phyloP scores from a whole-genome alignment of 1,140 invertebrate species.

The Latrodectus geometricus region DNA sequence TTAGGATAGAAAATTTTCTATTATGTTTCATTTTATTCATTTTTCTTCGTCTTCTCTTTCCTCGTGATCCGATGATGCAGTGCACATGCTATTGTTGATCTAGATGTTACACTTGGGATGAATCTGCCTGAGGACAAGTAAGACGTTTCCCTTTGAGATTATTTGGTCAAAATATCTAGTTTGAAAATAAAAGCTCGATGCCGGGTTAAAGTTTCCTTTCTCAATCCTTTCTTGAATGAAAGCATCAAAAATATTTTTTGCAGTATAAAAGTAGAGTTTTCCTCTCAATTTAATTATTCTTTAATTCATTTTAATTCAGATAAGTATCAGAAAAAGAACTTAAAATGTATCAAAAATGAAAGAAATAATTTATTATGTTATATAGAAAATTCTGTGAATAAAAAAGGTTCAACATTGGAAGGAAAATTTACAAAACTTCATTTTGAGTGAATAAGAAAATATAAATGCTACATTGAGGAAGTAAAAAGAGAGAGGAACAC shows the following conservation, averaged over 20 bases:
- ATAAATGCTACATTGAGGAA: no score
- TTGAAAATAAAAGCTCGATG: background rate
- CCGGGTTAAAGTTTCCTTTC: background rate
- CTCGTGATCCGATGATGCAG: conserved; percentile 4
- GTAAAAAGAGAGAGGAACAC: no score
- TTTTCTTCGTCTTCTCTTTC: background rate
- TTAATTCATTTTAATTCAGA: no score
- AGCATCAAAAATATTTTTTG: background rate
- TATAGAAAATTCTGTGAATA: no score
- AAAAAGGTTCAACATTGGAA: no score
- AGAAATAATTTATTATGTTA: no score
- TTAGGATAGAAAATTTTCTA: background rate
- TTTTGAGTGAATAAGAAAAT: no score
- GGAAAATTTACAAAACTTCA: no score
- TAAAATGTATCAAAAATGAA: no score
- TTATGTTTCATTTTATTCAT: background rate
- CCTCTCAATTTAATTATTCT: no score
- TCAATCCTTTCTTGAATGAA: background rate
- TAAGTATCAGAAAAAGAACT: no score
- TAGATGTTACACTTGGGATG: conserved; percentile 23
- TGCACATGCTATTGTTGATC: conserved; percentile 28
- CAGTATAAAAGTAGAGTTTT: no score
- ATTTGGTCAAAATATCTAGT: background rate
- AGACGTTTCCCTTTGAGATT: conserved; percentile 24
- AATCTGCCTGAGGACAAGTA: conserved; percentile 9